Evolutionary conservation across 2,113 vertebrate species (phyloP), one percentile per base, ranked within the genome.

Genomic region (Neolamprologus devosi): DNA sequence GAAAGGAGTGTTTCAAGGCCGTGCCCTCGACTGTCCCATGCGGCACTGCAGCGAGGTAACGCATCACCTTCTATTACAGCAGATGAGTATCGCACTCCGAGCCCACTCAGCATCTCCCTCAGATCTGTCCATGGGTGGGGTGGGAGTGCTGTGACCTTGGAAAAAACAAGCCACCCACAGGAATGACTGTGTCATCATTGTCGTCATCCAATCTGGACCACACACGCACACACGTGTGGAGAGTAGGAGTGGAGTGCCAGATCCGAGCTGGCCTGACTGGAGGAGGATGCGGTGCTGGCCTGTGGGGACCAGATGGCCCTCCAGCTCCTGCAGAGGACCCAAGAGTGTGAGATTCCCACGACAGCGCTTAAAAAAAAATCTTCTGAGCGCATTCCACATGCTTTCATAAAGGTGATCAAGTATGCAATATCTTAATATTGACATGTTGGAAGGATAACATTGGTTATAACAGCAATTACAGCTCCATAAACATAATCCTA

Each of bases 141-240:
- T 73, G 91, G 89, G 75, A 81, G 89, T 81, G 92, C 82, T 91
- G 93, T 82, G 91, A 96, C 95, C 94, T 94, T 95, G 93, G 94
- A 94, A 93, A 93, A 93, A 93, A 94, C 88, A 90, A 94, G 89
- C 85, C 93, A 85, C 94, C 93, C 91, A 94, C 94, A 92, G 92
- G 84, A 94, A 90, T 73, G 88, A 90, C 88, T 90, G 83, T 93
- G 91, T 93, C 93, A 93, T 92, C 90, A 49, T 49, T 90, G 81
- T 80, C 92, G 87, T 94, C 90, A 90, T 95, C 92, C 93, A 94
- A 95, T 95, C 94, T 95, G 95, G 93, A 93, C 90, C 90, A 73
- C 91, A 94, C 90, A 85, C 92, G 92, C 30, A 82, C 83, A 87
- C 85, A 80, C 85, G 55, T 60, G 85, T 89, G 60, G 86, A 73